phyloP scores from a whole-genome alignment of 2,888 invertebrate genomes.

The Margaritifera margaritifera region DNA sequence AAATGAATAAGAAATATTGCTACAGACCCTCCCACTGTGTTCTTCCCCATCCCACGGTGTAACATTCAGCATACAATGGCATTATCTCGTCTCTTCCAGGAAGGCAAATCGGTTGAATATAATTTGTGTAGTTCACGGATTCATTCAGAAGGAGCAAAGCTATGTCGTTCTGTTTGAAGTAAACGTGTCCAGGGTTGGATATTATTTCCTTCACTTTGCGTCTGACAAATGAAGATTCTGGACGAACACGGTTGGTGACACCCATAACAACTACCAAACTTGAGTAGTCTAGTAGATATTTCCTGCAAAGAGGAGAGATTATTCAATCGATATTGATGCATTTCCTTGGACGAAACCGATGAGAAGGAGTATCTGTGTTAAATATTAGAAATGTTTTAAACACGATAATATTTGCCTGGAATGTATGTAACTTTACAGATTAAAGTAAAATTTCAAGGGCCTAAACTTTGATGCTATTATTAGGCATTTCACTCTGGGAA shows the following conservation, averaged over 20 bases:
- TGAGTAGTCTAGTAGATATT: conserved; percentile 19
- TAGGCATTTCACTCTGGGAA: too few species aligned
- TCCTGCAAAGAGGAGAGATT: conserved; percentile 20
- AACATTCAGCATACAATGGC: conserved; percentile 46
- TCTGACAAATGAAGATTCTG: conserved; percentile 28
- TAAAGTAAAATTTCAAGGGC: too few species aligned
- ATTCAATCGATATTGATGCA: too few species aligned
- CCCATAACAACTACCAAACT: conserved; percentile 46
- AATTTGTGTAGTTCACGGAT: conserved; percentile 49
- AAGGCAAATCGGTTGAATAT: conserved; percentile 62
- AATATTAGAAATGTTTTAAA: too few species aligned
- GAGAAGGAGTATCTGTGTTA: too few species aligned
- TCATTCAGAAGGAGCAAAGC: conserved; percentile 49
- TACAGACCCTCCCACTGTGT: conserved; percentile 38
- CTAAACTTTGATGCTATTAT: too few species aligned
- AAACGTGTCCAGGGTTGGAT: conserved; percentile 29
- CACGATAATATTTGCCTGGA: too few species aligned
- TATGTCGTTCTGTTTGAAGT: conserved; percentile 47
- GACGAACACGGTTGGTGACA: conserved; percentile 35
- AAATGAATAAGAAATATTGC: neutral
- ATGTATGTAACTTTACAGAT: too few species aligned
- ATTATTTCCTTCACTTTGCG: conserved; percentile 29
- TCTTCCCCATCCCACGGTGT: conserved; percentile 56
- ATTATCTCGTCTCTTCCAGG: conserved; percentile 41
- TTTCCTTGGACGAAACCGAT: too few species aligned